phyloP scores from a whole-genome alignment of 2,113 vertebrate genomes.

The Pelodiscus sinensis region DNA sequence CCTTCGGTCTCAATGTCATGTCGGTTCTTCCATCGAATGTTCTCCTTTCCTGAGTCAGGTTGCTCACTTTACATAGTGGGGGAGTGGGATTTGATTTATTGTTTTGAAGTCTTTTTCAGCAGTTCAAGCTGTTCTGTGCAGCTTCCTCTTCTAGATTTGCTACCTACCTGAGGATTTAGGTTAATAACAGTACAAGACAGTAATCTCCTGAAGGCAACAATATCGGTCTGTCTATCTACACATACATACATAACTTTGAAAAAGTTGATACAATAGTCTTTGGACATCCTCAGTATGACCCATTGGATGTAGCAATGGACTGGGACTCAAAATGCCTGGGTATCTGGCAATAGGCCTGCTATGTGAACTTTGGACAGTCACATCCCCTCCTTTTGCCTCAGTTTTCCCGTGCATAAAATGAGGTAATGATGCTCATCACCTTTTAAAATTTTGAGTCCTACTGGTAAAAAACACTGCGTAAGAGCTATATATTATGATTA shows the following conservation, averaged over 20 bases:
- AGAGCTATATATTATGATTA: not conserved
- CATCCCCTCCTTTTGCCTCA: not conserved
- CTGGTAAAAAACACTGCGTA: not conserved
- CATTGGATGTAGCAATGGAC: not conserved
- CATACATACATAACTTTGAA: too few relatives aligned
- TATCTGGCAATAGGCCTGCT: not conserved
- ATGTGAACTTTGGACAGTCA: not conserved
- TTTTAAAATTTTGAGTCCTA: not conserved
- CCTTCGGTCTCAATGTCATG: not conserved
- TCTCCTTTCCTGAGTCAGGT: not conserved
- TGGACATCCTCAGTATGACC: not conserved
- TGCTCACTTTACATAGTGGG: not conserved
- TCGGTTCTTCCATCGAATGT: not conserved
- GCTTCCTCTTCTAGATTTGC: not conserved
- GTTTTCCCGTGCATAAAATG: not conserved
- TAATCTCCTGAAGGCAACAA: too few relatives aligned
- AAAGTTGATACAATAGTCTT: too few relatives aligned
- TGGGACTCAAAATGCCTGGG: not conserved
- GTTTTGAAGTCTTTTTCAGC: not conserved
- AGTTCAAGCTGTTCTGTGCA: not conserved
- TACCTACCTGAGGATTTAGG: not conserved
- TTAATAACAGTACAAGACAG: not conserved
- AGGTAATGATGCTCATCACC: not conserved
- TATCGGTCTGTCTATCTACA: too few relatives aligned
- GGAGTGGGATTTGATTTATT: too few relatives aligned